Conservation (phyloP, 2,888 invertebrate species). For the Drosophila hawaiiensis region DNA sequence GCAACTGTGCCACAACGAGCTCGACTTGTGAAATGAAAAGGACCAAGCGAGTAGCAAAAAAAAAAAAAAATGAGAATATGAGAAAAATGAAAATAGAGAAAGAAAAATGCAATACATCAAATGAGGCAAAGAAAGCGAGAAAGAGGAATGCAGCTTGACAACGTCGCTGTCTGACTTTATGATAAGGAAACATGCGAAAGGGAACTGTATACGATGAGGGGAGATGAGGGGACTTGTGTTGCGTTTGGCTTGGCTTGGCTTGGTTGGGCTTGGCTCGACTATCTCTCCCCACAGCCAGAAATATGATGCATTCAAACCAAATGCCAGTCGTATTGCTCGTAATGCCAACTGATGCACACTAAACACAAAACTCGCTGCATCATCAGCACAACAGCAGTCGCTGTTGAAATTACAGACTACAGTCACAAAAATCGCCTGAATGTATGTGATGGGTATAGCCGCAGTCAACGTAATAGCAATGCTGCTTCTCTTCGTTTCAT, state of each 20-base stretch:
- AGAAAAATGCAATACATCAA: slow-evolving; percentile 75
- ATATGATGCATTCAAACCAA: slow-evolving; percentile 71
- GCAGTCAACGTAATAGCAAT: neutral
- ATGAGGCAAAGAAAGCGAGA: slow-evolving; percentile 27
- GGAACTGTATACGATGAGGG: neutral
- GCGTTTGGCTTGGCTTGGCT: neutral
- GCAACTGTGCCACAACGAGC: slow-evolving; percentile 58
- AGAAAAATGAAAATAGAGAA: slow-evolving; percentile 10
- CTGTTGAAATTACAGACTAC: neutral
- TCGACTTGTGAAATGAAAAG: slow-evolving; percentile 65
- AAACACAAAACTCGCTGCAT: slow-evolving; percentile 11
- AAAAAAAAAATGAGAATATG: neutral
- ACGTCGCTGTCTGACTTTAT: slow-evolving; percentile 58
- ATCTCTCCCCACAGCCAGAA: slow-evolving; percentile 40
- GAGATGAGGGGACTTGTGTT: neutral
- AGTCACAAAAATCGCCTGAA: neutral
- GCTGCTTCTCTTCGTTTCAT: neutral
- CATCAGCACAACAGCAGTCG: neutral
- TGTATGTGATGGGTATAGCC: neutral
- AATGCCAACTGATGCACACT: slow-evolving; percentile 33
- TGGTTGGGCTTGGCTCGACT: neutral
- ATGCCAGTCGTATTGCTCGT: slow-evolving; percentile 47
- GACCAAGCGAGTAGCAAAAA: slow-evolving; percentile 20
- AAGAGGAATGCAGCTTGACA: slow-evolving; percentile 37
- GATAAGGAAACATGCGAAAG: slow-evolving; percentile 71